Percentiles rank a stretch among this genome's conserved stretches.
Evolutionary conservation across 2,888 invertebrate species (phyloP).

Genomic region (Cyclophora albipunctata): DNA sequence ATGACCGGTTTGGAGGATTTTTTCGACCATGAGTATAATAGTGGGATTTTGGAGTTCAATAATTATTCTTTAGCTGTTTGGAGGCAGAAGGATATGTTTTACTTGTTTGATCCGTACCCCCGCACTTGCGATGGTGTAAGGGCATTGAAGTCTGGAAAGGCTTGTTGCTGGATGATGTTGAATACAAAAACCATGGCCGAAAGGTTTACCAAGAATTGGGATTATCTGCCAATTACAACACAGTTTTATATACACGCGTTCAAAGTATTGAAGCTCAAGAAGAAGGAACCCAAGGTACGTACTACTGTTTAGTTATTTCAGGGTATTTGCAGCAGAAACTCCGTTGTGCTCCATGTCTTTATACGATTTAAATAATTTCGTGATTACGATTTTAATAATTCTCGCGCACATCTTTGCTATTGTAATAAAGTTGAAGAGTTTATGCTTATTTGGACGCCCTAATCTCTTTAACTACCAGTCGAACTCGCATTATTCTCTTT

Average conservation of each 20-base stretch:
- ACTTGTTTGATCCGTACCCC: conserved; percentile 79
- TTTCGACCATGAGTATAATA: conserved; percentile 67
- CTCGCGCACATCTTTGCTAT: no score
- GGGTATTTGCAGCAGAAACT: no score
- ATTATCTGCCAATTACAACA: conserved; percentile 57
- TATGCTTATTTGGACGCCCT: no score
- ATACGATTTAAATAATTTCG: no score
- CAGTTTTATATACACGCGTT: conserved; percentile 77
- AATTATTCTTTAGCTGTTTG: conserved; percentile 76
- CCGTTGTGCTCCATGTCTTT: no score
- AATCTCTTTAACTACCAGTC: no score
- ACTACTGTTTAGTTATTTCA: no score
- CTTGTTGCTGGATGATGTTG: conserved; percentile 78
- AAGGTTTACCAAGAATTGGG: conserved; percentile 69
- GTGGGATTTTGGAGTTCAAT: conserved; percentile 76
- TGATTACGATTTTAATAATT: no score
- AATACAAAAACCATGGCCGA: conserved; percentile 74
- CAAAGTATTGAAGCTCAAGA: conserved; percentile 73
- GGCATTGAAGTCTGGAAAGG: conserved; percentile 71
- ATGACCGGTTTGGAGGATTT: conserved; percentile 65
- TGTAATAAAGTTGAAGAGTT: no score
- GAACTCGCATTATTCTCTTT: no score
- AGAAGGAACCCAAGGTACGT: conserved; percentile 49
- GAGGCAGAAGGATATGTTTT: conserved; percentile 78
- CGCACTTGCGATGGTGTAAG: conserved; percentile 73